phyloP scores from a whole-genome alignment of 2,888 invertebrate genomes.

The Sinelater perroti region DNA sequence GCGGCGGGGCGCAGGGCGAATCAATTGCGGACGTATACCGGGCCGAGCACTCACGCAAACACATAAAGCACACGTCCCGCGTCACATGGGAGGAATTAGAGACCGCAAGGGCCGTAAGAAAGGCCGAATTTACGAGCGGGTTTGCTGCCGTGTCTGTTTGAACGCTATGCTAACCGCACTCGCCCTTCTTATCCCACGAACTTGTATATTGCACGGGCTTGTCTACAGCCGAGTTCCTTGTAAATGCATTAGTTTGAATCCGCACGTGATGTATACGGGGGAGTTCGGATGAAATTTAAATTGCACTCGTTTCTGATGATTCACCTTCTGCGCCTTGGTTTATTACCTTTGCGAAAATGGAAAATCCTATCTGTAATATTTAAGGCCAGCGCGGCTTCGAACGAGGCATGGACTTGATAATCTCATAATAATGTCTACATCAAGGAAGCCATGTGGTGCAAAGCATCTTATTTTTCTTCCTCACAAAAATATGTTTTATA shows the following conservation, averaged over 20 bases:
- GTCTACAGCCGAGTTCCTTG: conserved; percentile 39
- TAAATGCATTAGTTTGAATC: conserved; percentile 39
- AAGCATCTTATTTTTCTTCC: no score
- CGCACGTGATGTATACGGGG: conserved; percentile 28
- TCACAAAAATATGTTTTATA: no score
- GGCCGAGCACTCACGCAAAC: conserved; percentile 59
- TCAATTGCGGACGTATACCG: conserved; percentile 57
- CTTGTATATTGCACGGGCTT: conserved; percentile 39
- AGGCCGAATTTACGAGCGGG: conserved; percentile 59
- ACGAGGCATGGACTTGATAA: no score
- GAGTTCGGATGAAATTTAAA: conserved; percentile 23
- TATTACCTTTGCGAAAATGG: no score
- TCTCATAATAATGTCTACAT: no score
- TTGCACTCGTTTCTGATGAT: conserved; percentile 1
- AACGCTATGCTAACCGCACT: conserved; percentile 52
- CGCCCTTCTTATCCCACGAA: conserved; percentile 39
- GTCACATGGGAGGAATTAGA: conserved; percentile 61
- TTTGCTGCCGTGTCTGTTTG: conserved; percentile 55
- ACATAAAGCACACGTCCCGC: conserved; percentile 61
- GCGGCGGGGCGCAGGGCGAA: conserved; percentile 46
- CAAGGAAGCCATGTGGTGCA: no score
- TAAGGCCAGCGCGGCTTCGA: no score
- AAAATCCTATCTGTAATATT: no score
- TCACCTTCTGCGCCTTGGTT: no score
- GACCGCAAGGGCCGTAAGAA: conserved; percentile 58